A percentile compares a stretch with the other conserved stretches of the same genome.
Evolutionary conservation across 2,797 vertebrate genomes (phyloP).

Genomic region (Rhinichthys osculus): DNA sequence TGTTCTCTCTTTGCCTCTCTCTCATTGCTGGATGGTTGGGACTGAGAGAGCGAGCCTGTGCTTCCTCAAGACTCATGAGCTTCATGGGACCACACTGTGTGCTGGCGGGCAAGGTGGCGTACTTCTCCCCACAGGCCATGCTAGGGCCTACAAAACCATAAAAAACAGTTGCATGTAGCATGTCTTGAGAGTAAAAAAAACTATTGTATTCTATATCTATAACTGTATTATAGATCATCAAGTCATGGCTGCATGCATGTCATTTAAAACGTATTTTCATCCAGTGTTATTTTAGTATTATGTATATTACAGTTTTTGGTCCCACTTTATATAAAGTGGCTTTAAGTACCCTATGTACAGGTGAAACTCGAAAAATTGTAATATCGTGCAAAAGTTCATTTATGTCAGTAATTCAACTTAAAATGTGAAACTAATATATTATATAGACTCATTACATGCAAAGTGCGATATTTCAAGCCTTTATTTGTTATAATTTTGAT

Average conservation of each 20-base stretch:
- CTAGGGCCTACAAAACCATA: constrained; percentile 72
- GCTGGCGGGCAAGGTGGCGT: constrained; percentile 86
- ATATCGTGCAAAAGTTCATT: too few species aligned
- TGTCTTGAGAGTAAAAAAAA: background rate
- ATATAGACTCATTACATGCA: too few species aligned
- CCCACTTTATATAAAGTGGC: too few species aligned
- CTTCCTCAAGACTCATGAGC: constrained; percentile 95
- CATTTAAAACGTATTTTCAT: background rate
- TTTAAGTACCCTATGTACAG: too few species aligned
- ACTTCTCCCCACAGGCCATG: constrained; percentile 83
- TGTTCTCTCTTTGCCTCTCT: constrained; percentile 90
- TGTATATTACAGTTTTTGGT: background rate
- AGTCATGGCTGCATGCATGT: background rate
- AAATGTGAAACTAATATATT: too few species aligned
- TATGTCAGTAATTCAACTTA: too few species aligned
- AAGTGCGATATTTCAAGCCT: too few species aligned
- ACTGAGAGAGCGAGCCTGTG: constrained; percentile 90
- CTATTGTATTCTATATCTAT: too few species aligned
- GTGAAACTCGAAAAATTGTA: too few species aligned
- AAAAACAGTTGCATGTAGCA: background rate
- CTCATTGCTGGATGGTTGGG: constrained; percentile 89
- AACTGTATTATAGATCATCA: background rate
- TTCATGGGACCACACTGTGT: constrained; percentile 90
- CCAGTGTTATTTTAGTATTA: background rate
- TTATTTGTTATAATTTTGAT: too few species aligned